Evolutionary conservation across 2,888 invertebrate genomes (phyloP), one percentile per base, ranked within the genome.

Genomic region (Lordiphosa andalusiaca): DNA sequence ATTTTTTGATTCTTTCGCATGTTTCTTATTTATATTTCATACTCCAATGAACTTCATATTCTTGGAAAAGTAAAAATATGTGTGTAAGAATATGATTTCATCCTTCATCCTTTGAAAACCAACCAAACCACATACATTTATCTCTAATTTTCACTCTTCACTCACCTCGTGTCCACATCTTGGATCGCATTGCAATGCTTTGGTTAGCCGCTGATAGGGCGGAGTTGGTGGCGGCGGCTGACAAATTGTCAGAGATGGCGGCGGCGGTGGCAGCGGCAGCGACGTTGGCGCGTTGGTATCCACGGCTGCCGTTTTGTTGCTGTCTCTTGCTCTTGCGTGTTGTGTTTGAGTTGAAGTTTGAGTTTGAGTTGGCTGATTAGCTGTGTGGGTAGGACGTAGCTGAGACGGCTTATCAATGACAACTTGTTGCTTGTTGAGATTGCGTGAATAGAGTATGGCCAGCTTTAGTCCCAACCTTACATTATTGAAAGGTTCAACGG

Each of bases 181-280:
- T 72, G 90, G 90, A 88, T 91, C 91, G 88, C 91, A 89, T 85
- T 91, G 91, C 72, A 91, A 86, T 57, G 90, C 90, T 83, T 91
- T 90, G 65, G 91, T 89, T 48, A 91, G 90, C 80, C 90, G 90
- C 80, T 91, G 91, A 86, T 91, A 91, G 57, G 90, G 89, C 74
- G 90, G 89, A 74, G 89, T 88, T 67, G 88, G 83, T 60, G 89
- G 87, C 73, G 88, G 87, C 67, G 85, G 80, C 66, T 80, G 85
- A 62, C 84, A 82, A 73, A 81, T 81, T 33, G 84, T 77, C 82
- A 74, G 82, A 67, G 71, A 58, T 53, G 73, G 61, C 64, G 56
- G 64, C 65, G 70, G 38, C 60, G 55, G 46, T 41, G 44, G 33
- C 54, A 41, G 39, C 64, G 53, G 53, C 42, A 65, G 42, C 59